Conservation (phyloP, 2,888 invertebrate genomes). For the Nebria brevicollis region DNA sequence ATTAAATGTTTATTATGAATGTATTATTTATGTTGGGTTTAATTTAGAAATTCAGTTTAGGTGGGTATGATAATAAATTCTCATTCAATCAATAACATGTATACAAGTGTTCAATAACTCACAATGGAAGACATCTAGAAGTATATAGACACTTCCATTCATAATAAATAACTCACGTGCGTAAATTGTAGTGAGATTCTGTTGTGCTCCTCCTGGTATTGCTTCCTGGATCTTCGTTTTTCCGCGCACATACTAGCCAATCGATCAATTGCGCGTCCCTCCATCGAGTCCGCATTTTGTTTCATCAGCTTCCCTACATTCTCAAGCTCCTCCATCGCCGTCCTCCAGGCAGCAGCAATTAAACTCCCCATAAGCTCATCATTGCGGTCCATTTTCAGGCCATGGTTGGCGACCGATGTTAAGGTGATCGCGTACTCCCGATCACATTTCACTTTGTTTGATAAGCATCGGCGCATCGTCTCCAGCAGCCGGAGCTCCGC, state of each 20-base stretch:
- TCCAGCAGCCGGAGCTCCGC: conserved; percentile 93
- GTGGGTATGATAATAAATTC: no score
- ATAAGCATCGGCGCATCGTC: conserved; percentile 87
- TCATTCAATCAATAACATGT: no score
- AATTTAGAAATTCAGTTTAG: no score
- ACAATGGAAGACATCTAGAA: neutral
- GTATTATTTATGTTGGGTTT: no score
- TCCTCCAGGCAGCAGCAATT: conserved; percentile 80
- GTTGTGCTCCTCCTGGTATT: conserved; percentile 89
- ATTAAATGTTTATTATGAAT: no score
- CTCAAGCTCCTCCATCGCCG: conserved; percentile 90
- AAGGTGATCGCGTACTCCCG: conserved; percentile 89
- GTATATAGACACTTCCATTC: neutral
- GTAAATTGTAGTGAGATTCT: conserved; percentile 84
- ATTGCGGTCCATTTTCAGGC: conserved; percentile 83
- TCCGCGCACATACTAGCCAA: conserved; percentile 84
- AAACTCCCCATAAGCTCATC: conserved; percentile 79
- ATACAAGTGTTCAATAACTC: neutral
- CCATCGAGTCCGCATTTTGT: conserved; percentile 86
- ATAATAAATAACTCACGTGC: conserved; percentile 70
- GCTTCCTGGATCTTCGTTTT: conserved; percentile 85
- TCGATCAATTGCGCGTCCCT: conserved; percentile 83
- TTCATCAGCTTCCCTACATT: conserved; percentile 83
- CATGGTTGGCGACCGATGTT: conserved; percentile 81
- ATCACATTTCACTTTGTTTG: conserved; percentile 90